These are phyloP conservation scores for Pyralis farinalis DNA, from an alignment of 2,888 invertebrate species.

Conservation along the genomic window DNA sequence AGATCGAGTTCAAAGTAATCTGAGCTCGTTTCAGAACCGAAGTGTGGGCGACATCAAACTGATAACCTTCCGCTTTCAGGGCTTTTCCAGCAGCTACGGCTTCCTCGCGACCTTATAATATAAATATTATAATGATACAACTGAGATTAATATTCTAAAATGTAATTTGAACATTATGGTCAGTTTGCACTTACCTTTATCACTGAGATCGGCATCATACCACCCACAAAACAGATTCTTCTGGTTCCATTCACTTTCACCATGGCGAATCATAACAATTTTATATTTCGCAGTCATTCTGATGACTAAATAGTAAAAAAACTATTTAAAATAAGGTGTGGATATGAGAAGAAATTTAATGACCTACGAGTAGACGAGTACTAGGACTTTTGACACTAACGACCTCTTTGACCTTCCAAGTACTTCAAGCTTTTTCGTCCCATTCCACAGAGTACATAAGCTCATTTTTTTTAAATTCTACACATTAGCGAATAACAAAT, in stretches of 20 bases:
- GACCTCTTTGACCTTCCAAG: too few relatives aligned
- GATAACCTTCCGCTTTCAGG: slow-evolving; percentile 84
- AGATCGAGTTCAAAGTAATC: slow-evolving; percentile 85
- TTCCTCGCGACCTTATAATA: slow-evolving; percentile 82
- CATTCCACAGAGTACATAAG: too few relatives aligned
- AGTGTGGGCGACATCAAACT: slow-evolving; percentile 90
- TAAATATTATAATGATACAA: slow-evolving; percentile 1
- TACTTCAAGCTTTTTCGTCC: too few relatives aligned
- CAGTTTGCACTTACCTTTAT: slow-evolving; percentile 82
- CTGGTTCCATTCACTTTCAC: slow-evolving; percentile 89
- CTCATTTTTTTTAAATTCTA: too few relatives aligned
- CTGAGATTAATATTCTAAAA: background rate
- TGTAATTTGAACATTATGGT: too few relatives aligned
- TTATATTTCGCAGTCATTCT: slow-evolving; percentile 74
- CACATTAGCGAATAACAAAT: too few relatives aligned
- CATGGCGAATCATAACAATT: slow-evolving; percentile 88
- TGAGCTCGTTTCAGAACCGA: slow-evolving; percentile 90
- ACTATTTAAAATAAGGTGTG: too few relatives aligned
- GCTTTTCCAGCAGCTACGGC: slow-evolving; percentile 87
- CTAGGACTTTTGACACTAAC: too few relatives aligned
- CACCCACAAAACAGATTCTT: slow-evolving; percentile 88
- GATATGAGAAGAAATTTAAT: too few relatives aligned
- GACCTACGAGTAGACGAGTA: too few relatives aligned
- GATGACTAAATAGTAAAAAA: too few relatives aligned
- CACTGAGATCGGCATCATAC: slow-evolving; percentile 86